Evolutionary conservation across 2,113 vertebrate genomes (phyloP), one percentile per base, ranked within the genome.

Genomic region (Ariopsis seemanni): DNA sequence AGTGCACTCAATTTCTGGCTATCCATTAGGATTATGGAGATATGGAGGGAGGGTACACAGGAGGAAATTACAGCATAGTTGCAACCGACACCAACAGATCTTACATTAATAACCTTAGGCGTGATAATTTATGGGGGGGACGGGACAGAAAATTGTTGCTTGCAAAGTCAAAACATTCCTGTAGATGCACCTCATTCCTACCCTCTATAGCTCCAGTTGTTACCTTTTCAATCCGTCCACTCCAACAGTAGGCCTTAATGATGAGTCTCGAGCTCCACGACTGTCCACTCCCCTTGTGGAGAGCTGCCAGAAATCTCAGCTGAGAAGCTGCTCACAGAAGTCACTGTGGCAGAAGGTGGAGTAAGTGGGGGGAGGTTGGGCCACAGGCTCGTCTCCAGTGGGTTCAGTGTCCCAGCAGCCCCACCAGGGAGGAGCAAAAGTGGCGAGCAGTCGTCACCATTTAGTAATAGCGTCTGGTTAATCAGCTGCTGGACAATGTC

Each of bases 251-350:
- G 17, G 52, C 30, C 55, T 96, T 92, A 98, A 91, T 98, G 97
- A 88, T 97, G 97, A 0, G 97, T 97, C 91, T 98, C 97, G 91
- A 98, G 94, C 91, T 98, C 97, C 67, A 98, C 97, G 58, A 97
- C 97, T 0, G 96, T 98, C 97, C 97, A 98, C 90, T 98, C 97
- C 0, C 97, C 97, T 90, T 97, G 96, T 0, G 96, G 93, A 25
- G 96, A 95, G 79, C 94, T 95, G 42, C 96, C 96, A 1, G 95
- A 93, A 7, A 96, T 93, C 87, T 97, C 97, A 0, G 97, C 96
- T 83, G 97, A 97, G 93, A 96, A 97, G 89, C 97, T 97, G 71
- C 97, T 97, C 52, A 97, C 96, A 0, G 97, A 97, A 5, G 97
- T 97, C 93, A 97, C 96, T 0, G 97, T 97, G 88, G 97, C 97